phyloP scores from a whole-genome alignment of 1,140 invertebrate genomes.

The Dendrolimus kikuchii region DNA sequence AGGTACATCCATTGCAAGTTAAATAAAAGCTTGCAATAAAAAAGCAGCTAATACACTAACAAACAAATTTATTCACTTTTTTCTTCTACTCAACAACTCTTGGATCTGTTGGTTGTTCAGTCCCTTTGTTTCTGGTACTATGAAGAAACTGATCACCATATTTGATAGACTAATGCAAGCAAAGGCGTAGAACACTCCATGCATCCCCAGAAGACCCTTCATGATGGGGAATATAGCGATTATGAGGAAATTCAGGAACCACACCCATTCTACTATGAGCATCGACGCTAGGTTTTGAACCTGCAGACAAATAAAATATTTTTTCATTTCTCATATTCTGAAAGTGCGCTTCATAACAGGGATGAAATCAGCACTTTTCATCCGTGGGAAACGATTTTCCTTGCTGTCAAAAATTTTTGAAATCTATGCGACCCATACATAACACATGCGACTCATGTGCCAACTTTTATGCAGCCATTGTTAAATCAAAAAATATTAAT shows the following conservation, averaged over 20 bases:
- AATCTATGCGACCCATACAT: no score
- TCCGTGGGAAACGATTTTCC: no score
- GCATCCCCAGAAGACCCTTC: constrained; percentile 31
- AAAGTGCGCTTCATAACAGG: background rate
- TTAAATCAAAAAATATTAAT: no score
- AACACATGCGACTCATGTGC: no score
- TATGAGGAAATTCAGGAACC: constrained; percentile 52
- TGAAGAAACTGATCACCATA: constrained; percentile 72
- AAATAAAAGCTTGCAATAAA: no score
- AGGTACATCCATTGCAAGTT: no score
- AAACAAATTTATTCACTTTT: constrained; percentile 13
- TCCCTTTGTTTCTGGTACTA: constrained; percentile 84
- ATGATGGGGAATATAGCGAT: constrained; percentile 45
- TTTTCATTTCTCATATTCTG: background rate
- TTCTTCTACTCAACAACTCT: constrained; percentile 26
- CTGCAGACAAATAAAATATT: constrained; percentile 25
- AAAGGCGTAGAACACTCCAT: constrained; percentile 51
- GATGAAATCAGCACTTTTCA: no score
- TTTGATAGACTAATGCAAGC: constrained; percentile 54
- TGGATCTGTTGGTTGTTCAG: constrained; percentile 80
- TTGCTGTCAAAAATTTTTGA: no score
- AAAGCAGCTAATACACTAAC: constrained; percentile 3
- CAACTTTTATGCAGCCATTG: no score
- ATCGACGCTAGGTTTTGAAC: constrained; percentile 52
- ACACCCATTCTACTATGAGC: constrained; percentile 50